Conservation (phyloP, 1,140 invertebrate genomes). For the Artemia franciscana region DNA sequence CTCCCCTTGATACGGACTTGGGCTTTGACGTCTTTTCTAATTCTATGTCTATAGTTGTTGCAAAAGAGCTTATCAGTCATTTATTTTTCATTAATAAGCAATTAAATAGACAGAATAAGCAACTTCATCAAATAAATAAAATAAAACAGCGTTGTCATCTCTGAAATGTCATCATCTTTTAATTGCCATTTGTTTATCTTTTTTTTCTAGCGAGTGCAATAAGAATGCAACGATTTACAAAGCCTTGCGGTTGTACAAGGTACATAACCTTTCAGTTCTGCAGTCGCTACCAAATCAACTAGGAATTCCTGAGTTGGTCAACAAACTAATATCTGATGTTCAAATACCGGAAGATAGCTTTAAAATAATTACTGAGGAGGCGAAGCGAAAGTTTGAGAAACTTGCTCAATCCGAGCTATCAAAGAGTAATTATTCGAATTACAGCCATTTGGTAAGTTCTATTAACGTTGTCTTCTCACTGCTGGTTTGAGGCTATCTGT, state of each 20-base stretch:
- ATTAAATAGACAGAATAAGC: too few relatives aligned
- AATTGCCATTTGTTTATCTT: neutral
- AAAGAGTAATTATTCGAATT: neutral
- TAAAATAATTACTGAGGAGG: neutral
- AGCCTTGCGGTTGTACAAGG: neutral
- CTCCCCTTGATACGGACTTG: too few relatives aligned
- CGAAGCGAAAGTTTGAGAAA: neutral
- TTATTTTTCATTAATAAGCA: neutral
- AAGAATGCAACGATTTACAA: neutral
- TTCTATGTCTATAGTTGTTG: neutral
- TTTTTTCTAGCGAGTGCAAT: neutral
- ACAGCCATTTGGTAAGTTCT: neutral
- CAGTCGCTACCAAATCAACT: neutral
- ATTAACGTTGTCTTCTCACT: too few relatives aligned
- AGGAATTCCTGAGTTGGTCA: neutral
- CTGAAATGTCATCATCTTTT: too few relatives aligned
- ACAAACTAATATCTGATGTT: neutral
- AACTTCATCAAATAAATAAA: too few relatives aligned
- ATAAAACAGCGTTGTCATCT: too few relatives aligned
- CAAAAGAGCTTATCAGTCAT: neutral
- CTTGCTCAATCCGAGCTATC: neutral
- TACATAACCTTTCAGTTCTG: neutral
- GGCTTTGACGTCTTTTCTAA: neutral
- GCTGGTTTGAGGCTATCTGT: too few relatives aligned
- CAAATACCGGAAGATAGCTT: neutral